Evolutionary conservation across 2,113 vertebrate genomes (phyloP), one percentile per base, ranked within the genome.

Genomic region (Gymnarchus niloticus): DNA sequence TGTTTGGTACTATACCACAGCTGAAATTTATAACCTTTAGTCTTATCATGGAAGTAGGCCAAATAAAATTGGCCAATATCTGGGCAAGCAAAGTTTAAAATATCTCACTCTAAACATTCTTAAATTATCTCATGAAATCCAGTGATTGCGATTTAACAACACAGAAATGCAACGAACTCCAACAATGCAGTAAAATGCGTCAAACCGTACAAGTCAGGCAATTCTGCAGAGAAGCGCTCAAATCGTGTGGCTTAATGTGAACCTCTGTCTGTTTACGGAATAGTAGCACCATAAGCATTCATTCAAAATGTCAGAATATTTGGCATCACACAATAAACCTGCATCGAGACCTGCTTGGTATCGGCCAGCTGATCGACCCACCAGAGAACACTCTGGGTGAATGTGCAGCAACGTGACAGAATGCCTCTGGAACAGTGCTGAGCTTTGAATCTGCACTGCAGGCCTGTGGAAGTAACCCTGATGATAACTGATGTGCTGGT

Each of bases 21-120:
- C 57, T 83, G 56, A 86, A 76, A 73, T 65, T 61, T 87, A 89
- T 86, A 89, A n/a, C 86, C 9, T 56, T 65, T 87, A 87, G 61
- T 78, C 23, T 28, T 25, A 65, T 81, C 82, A 44, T 54, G 14
- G 44, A 86, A 73, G 21, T 44, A 52, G 81, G 81, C 25, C 69
- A 84, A 12, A 84, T 77, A 51, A 33, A 78, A 48, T 52, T 56
- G 28, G 51, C 21, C 17, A 46, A 48, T 80, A 69, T 76, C 56
- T 65, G 51, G 59, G 80, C n/a, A 44, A 33, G 23, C 37, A 52
- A 25, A 46, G 80, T 81, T 28, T n/a, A 28, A 46, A 83, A 85
- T 83, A 83, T 61, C 73, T 23, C 28, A 41, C 10, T 78, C 56
- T 25, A 25, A 85, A 46, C 69, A 80, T 44, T 41, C 8, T 44